phyloP scores from a whole-genome alignment of 2,113 vertebrate species.

The Prionailurus bengalensis region DNA sequence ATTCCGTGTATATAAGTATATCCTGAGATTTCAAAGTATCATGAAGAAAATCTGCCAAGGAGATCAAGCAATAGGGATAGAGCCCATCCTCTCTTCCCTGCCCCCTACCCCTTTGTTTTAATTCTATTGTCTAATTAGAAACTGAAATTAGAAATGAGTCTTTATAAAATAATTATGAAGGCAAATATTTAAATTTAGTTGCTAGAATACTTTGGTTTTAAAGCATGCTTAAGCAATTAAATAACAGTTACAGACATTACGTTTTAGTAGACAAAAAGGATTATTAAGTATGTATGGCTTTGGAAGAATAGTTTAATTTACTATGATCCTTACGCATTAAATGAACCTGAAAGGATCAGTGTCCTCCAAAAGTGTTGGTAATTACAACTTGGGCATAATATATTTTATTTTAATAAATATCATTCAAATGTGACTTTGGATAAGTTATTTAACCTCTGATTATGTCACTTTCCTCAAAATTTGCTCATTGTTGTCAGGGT shows the following conservation, averaged over 20 bases:
- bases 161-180: not conserved
- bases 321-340: not conserved
- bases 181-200: not conserved
- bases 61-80: not conserved
- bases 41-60: not conserved
- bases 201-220: not conserved
- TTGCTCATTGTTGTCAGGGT: not conserved
- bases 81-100: not conserved
- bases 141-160: not conserved
- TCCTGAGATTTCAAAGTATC: not conserved
- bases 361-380: not conserved
- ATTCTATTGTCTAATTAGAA: not conserved
- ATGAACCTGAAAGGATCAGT: not conserved
- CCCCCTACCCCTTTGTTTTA: not conserved
- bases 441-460: not conserved
- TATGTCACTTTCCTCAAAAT: not conserved
- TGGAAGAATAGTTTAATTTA: not conserved
- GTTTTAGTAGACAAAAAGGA: not conserved
- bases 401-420: constrained; percentile 44
- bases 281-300: not conserved
- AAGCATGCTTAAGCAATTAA: constrained; percentile 11
- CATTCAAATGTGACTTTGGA: not conserved
- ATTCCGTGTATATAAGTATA: not conserved
- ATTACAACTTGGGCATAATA: not conserved
- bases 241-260: not conserved